Percentiles rank a stretch among this genome's conserved stretches.
Conservation (phyloP, 2,113 vertebrate species). For the Nesogale talazaci region DNA sequence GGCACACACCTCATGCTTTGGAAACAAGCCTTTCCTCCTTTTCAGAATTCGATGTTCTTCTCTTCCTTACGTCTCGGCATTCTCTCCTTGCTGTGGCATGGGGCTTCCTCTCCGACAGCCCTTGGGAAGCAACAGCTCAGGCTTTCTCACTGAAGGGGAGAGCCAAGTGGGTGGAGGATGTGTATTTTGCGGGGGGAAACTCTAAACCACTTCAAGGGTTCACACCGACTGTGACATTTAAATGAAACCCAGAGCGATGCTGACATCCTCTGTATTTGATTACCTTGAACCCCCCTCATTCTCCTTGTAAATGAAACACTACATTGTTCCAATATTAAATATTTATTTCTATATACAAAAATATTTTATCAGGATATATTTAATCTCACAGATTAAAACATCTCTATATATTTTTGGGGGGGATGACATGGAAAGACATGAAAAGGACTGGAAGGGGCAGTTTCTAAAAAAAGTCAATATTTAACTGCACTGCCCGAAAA, state of each 20-base stretch:
- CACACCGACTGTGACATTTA: neutral
- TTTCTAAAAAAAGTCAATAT: conserved; percentile 59
- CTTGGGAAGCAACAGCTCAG: neutral
- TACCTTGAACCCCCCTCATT: neutral
- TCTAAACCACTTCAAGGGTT: neutral
- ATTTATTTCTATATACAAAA: conserved; percentile 87
- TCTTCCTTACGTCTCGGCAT: conserved; percentile 15
- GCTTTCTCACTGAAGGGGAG: conserved; percentile 13
- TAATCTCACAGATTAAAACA: conserved; percentile 56
- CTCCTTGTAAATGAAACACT: conserved; percentile 58
- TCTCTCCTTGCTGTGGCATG: neutral
- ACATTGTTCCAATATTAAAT: conserved; percentile 82
- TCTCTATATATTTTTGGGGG: conserved; percentile 59
- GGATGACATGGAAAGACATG: conserved; percentile 72
- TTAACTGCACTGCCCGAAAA: conserved; percentile 39
- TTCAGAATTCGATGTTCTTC: neutral
- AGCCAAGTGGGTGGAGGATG: neutral
- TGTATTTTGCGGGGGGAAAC: conserved; percentile 12
- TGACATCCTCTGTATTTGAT: neutral
- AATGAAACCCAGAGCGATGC: conserved; percentile 20
- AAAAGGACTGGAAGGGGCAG: conserved; percentile 71
- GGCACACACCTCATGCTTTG: neutral
- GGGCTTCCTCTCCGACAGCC: neutral
- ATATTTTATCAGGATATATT: conserved; percentile 84
- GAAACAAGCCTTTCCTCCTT: neutral